Conservation (phyloP, 2,797 vertebrate genomes). For the Onychomys leucogaster region DNA sequence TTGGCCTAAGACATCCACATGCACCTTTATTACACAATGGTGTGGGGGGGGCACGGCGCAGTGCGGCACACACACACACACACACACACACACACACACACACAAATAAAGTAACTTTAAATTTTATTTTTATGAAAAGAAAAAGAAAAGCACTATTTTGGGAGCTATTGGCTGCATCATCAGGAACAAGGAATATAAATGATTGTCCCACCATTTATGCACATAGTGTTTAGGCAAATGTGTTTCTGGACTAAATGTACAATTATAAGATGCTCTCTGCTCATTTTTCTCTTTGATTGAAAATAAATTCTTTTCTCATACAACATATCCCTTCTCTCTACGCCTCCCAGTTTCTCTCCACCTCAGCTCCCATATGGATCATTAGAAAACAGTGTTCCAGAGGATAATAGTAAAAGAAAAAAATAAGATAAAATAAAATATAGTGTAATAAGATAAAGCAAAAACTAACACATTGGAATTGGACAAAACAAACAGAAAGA, state of each 20-base stretch:
- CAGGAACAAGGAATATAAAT: slow-evolving; percentile 69
- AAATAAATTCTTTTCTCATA: neutral
- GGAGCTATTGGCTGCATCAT: slow-evolving; percentile 72
- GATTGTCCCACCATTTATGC: slow-evolving; percentile 46
- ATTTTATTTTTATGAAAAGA: neutral
- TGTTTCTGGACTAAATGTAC: slow-evolving; percentile 56
- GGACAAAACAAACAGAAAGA: neutral
- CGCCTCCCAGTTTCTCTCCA: neutral
- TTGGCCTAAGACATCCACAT: neutral
- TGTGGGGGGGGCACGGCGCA: no score
- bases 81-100: no score
- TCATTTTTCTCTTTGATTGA: slow-evolving; percentile 1
- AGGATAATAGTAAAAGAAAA: neutral
- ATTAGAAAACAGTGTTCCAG: neutral
- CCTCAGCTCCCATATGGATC: neutral
- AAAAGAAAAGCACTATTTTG: slow-evolving; percentile 3
- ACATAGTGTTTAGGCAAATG: slow-evolving; percentile 54
- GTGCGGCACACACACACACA: no score
- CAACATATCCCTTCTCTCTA: neutral
- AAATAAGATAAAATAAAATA: neutral
- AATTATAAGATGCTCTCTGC: neutral
- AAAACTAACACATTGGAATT: neutral
- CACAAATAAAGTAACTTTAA: neutral
- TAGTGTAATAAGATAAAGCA: neutral
- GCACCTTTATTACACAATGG: neutral